phyloP scores from a whole-genome alignment of 2,797 vertebrate species.

The Novumbra hubbsi region DNA sequence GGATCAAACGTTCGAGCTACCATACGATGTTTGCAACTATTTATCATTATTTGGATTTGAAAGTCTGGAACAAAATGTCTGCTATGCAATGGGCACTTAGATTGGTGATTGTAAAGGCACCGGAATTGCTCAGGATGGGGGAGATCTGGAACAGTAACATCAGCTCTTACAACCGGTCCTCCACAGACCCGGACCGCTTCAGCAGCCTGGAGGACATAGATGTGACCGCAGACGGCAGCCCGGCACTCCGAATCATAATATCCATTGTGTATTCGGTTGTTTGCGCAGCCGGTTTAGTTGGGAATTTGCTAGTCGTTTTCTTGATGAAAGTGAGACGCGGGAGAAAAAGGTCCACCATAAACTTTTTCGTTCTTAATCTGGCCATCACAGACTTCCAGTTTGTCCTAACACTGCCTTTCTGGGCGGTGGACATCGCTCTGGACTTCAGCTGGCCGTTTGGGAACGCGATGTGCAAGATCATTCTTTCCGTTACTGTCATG shows the following conservation, averaged over 20 bases:
- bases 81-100: constrained; percentile 41
- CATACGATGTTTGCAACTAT: background rate
- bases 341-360: constrained; percentile 64
- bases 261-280: constrained; percentile 67
- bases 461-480: constrained; percentile 71
- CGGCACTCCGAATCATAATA: constrained; percentile 55
- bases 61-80: constrained; percentile 22
- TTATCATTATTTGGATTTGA: background rate
- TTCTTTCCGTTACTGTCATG: constrained; percentile 69
- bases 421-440: constrained; percentile 72
- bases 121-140: constrained; percentile 45
- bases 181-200: constrained; percentile 16
- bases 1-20: background rate
- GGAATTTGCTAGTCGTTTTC: constrained; percentile 73
- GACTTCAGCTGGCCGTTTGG: constrained; percentile 78
- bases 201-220: constrained; percentile 55
- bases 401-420: constrained; percentile 72
- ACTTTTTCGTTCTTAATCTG: constrained; percentile 72
- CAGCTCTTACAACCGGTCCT: constrained; percentile 42
- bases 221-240: constrained; percentile 52
- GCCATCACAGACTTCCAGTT: constrained; percentile 76
- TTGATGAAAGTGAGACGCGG: constrained; percentile 63
- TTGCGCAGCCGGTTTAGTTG: constrained; percentile 65
- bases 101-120: constrained; percentile 23
- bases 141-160: constrained; percentile 49